Conservation (phyloP, 2,888 invertebrate genomes). For the Galerucella calmariensis region DNA sequence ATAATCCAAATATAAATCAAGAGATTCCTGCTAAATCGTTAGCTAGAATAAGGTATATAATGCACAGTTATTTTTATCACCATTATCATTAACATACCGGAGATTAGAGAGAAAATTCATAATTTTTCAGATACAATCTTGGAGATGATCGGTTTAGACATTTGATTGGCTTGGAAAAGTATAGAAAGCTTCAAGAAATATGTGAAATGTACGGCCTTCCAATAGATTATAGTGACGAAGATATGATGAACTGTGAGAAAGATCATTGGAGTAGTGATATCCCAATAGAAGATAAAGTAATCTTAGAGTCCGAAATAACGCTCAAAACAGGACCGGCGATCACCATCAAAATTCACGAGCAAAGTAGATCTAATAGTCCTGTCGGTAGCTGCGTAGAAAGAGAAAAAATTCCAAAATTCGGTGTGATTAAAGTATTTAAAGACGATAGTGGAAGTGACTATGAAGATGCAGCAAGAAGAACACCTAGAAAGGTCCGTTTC, state of each 20-base stretch:
- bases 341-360: conserved; percentile 86
- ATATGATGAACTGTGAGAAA: conserved; percentile 36
- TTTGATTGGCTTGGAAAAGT: conserved; percentile 58
- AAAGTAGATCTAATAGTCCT: conserved; percentile 61
- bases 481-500: conserved; percentile 81
- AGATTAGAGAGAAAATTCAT: not conserved
- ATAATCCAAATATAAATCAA: conserved; percentile 62
- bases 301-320: conserved; percentile 85
- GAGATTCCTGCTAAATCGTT: conserved; percentile 77
- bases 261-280: conserved; percentile 39
- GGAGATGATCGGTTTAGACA: conserved; percentile 74
- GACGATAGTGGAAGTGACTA: conserved; percentile 71
- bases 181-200: conserved; percentile 70
- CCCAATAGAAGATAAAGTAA: conserved; percentile 71
- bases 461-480: conserved; percentile 65
- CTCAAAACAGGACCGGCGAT: conserved; percentile 83
- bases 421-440: conserved; percentile 72
- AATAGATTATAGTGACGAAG: conserved; percentile 44
- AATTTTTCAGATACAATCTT: conserved; percentile 57
- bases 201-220: conserved; percentile 71
- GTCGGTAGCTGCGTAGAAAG: conserved; percentile 56
- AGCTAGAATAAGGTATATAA: conserved; percentile 70
- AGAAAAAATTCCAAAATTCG: conserved; percentile 60
- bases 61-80: no score
- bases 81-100: no score